Evolutionary conservation across 2,888 invertebrate genomes (phyloP).

Genomic region (Xestia rhomboidea): DNA sequence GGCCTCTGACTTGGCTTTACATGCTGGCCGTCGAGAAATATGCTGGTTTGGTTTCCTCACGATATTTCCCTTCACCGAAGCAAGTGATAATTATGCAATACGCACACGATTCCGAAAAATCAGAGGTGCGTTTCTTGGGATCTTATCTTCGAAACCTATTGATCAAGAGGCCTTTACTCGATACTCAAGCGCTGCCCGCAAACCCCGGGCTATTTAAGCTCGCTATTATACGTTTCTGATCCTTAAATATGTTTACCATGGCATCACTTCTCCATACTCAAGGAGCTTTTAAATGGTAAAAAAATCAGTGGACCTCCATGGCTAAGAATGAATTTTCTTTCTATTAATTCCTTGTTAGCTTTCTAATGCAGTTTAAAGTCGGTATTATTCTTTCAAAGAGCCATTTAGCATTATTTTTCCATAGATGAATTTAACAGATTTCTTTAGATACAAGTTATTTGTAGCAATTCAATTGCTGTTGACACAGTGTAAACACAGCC

Average conservation of each 20-base stretch:
- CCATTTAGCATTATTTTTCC: background rate
- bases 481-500: slow-evolving; percentile 32
- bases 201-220: no score
- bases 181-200: background rate
- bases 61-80: no score
- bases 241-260: background rate
- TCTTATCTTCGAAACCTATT: background rate
- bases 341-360: background rate
- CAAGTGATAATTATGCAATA: no score
- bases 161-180: background rate
- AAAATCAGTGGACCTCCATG: background rate
- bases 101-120: no score
- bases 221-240: background rate
- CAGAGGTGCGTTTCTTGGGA: no score
- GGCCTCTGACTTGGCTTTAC: no score
- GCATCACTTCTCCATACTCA: background rate
- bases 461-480: background rate
- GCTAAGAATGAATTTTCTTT: background rate
- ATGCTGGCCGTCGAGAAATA: no score
- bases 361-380: background rate
- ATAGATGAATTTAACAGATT: background rate
- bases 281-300: background rate
- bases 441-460: background rate
- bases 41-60: no score
- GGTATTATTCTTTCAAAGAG: background rate